Conservation (phyloP, 2,888 invertebrate genomes). For the Glaucopsyche alexis region DNA sequence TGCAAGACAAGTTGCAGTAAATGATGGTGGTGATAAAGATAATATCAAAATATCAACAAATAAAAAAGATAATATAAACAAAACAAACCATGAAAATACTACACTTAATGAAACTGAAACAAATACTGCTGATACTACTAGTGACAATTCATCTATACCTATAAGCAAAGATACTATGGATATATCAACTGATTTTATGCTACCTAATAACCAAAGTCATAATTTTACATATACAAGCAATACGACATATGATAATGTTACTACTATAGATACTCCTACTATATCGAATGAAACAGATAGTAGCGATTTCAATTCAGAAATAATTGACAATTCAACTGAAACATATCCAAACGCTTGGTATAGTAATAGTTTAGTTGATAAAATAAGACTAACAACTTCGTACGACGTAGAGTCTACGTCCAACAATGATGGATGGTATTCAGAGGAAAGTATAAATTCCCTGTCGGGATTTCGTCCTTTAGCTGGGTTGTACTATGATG, state of each 20-base stretch:
- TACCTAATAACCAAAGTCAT: slow-evolving; percentile 18
- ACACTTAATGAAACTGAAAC: background rate
- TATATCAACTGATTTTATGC: background rate
- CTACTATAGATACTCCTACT: background rate
- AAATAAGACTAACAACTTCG: slow-evolving; percentile 62
- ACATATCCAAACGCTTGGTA: slow-evolving; percentile 50
- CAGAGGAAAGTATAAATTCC: slow-evolving; percentile 46
- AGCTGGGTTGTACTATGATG: slow-evolving; percentile 71
- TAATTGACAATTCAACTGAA: slow-evolving; percentile 30
- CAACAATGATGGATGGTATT: slow-evolving; percentile 60
- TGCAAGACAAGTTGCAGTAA: background rate
- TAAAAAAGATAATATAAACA: background rate
- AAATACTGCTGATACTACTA: background rate
- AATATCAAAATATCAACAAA: background rate
- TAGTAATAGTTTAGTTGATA: slow-evolving; percentile 53
- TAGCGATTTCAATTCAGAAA: slow-evolving; percentile 42
- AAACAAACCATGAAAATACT: background rate
- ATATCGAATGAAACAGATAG: slow-evolving; percentile 22
- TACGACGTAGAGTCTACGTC: slow-evolving; percentile 52
- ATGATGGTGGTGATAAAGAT: background rate
- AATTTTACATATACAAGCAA: slow-evolving; percentile 15
- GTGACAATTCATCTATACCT: background rate
- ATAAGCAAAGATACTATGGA: background rate
- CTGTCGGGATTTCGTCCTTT: slow-evolving; percentile 62
- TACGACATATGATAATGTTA: background rate